phyloP scores from a whole-genome alignment of 2,797 vertebrate species.

The Acrocephalus scirpaceus region DNA sequence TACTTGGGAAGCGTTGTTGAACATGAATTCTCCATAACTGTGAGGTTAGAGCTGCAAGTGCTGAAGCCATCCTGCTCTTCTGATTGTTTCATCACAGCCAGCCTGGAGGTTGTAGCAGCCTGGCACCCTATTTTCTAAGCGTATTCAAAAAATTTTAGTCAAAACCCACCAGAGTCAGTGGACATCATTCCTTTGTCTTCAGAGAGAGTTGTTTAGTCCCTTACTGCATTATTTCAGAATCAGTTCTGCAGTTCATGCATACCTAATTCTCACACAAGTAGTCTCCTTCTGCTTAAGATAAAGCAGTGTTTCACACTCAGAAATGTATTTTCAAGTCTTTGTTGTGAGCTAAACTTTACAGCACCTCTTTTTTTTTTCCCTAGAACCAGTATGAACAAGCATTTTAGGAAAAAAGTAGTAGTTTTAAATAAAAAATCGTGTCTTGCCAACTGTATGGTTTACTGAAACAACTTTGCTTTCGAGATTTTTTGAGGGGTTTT shows the following conservation, averaged over 20 bases:
- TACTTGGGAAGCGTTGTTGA: not conserved
- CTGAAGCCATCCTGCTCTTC: not conserved
- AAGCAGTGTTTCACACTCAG: not conserved
- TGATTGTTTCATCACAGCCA: not conserved
- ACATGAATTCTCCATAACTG: not conserved
- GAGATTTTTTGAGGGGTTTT: not conserved
- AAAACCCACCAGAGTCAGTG: not conserved
- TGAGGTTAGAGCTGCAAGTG: not conserved
- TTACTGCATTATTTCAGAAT: not conserved
- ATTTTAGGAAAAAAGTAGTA: not conserved
- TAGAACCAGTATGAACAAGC: not conserved
- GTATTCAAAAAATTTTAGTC: not conserved
- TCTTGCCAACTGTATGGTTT: not conserved
- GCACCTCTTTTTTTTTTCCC: fast-evolving
- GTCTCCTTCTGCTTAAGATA: not conserved
- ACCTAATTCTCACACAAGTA: not conserved
- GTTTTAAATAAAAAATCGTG: not conserved
- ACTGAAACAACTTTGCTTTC: not conserved
- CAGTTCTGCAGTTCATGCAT: not conserved
- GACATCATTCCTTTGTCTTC: not conserved
- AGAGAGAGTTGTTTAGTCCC: not conserved
- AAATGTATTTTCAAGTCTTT: not conserved
- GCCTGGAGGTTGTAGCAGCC: not conserved
- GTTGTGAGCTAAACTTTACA: not conserved
- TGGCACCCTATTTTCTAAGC: not conserved